phyloP scores from a whole-genome alignment of 2,113 vertebrate genomes.

The Peromyscus polionotus region DNA sequence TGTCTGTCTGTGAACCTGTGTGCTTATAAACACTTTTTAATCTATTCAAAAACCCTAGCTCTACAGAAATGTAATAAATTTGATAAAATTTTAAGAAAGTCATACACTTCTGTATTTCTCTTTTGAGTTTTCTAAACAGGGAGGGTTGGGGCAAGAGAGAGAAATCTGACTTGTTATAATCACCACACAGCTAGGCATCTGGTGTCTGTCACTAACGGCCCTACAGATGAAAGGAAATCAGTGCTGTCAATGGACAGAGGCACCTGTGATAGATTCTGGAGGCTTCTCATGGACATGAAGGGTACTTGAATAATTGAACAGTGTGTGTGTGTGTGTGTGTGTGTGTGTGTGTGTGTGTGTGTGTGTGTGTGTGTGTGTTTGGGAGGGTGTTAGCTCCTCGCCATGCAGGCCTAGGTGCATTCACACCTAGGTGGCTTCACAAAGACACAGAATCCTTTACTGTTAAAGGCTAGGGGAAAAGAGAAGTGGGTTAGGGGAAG shows the following conservation, averaged over 20 bases:
- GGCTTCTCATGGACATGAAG: neutral
- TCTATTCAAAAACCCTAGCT: neutral
- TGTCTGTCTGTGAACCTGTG: neutral
- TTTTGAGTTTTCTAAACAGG: neutral
- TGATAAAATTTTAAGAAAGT: neutral
- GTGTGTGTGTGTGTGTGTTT: neutral
- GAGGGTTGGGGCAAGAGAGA: neutral
- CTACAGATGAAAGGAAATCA: neutral
- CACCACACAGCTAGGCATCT: neutral
- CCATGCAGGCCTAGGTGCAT: neutral
- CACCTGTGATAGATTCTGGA: neutral
- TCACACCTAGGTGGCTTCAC: neutral
- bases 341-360: neutral
- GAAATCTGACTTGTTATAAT: neutral
- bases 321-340: neutral
- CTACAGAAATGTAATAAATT: neutral
- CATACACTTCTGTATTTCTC: neutral
- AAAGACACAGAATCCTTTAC: neutral
- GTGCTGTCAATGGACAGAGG: neutral
- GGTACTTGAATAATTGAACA: neutral
- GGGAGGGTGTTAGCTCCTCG: neutral
- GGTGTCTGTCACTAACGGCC: neutral
- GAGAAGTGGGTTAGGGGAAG: neutral
- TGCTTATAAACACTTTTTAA: too few species aligned
- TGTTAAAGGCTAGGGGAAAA: neutral